Percentiles rank a stretch among this genome's conserved stretches.
Conservation (phyloP, 2,113 vertebrate genomes). For the Syrrhaptes paradoxus region DNA sequence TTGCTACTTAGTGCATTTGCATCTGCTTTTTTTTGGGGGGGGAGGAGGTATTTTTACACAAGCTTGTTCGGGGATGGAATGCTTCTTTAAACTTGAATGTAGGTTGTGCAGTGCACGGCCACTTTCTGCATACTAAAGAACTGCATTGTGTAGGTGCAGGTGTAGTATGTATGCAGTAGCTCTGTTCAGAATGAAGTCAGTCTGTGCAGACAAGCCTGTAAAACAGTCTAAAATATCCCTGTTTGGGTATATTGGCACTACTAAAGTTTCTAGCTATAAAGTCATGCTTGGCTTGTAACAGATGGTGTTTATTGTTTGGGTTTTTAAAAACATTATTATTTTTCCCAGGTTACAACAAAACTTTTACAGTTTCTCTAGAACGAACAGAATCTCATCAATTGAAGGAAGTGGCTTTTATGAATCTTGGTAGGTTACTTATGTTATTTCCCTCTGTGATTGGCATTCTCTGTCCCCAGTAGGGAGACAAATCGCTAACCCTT, state of each 20-base stretch:
- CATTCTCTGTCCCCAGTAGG: not conserved
- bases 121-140: not conserved
- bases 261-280: not conserved
- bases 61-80: not conserved
- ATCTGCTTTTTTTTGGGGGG: not conserved
- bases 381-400: constrained; percentile 31
- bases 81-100: not conserved
- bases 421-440: constrained; percentile 81
- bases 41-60: not conserved
- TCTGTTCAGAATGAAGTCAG: not conserved
- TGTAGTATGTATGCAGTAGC: not conserved
- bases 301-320: constrained; percentile 1
- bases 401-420: constrained; percentile 83
- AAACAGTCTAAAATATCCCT: not conserved
- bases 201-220: not conserved
- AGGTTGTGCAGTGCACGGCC: not conserved
- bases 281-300: not conserved
- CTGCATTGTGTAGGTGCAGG: not conserved
- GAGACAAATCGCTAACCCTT: not conserved
- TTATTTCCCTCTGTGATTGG: not conserved
- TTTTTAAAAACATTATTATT: not conserved
- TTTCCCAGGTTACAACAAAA: constrained; percentile 87
- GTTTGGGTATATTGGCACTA: not conserved
- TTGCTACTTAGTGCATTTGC: not conserved
- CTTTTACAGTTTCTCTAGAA: constrained; percentile 80